These are phyloP conservation scores for Pangasius krempfi DNA, from an alignment of 2,797 vertebrate genomes.

Conservation along the genomic window DNA sequence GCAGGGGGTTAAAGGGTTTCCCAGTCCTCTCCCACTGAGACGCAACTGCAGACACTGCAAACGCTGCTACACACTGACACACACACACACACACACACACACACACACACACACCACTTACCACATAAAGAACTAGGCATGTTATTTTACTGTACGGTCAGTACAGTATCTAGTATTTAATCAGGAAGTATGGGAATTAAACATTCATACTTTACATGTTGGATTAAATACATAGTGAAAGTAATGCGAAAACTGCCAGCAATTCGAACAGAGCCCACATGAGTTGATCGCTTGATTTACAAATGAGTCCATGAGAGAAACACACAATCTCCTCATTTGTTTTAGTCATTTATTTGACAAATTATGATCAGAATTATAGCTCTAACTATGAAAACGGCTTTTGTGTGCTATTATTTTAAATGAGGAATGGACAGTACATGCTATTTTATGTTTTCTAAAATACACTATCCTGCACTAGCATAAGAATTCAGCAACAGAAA, in stretches of 20 bases:
- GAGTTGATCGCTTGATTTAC: background rate
- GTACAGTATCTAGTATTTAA: background rate
- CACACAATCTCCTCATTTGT: background rate
- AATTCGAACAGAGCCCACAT: no score
- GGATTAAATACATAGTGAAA: background rate
- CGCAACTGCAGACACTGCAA: constrained; percentile 96
- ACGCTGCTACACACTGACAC: constrained; percentile 93
- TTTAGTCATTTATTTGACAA: background rate
- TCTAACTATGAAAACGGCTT: background rate
- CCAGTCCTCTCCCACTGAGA: constrained; percentile 98
- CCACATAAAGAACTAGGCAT: background rate
- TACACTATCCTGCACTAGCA: background rate
- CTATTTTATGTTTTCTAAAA: background rate
- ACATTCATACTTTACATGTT: background rate
- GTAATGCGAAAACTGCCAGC: background rate
- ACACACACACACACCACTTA: background rate
- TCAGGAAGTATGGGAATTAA: background rate
- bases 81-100: constrained; percentile 77
- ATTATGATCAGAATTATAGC: background rate
- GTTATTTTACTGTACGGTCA: background rate
- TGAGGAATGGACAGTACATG: background rate
- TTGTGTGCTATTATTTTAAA: background rate
- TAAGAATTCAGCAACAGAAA: background rate
- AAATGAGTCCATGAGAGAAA: background rate
- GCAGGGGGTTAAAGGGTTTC: constrained; percentile 95